A percentile compares a stretch with the other conserved stretches of the same genome.
Evolutionary conservation across 2,888 invertebrate genomes (phyloP).

Genomic region (Corbicula japonica): DNA sequence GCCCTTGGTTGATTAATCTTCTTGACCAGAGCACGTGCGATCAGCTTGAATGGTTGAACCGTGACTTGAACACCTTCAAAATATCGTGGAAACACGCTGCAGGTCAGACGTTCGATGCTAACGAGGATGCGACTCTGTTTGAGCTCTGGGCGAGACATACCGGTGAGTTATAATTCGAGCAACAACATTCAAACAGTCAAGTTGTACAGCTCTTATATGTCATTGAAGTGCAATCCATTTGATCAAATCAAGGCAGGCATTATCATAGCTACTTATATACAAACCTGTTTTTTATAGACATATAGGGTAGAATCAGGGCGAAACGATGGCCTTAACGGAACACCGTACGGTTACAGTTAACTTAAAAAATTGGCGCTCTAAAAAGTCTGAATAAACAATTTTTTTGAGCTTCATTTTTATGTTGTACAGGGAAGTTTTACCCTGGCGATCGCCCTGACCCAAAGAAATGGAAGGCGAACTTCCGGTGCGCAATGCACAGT

Average conservation of each 20-base stretch:
- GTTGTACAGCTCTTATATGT: too few relatives aligned
- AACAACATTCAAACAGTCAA: background rate
- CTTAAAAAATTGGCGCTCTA: too few relatives aligned
- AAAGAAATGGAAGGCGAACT: constrained; percentile 84
- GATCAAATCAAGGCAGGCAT: too few relatives aligned
- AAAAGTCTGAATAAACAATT: too few relatives aligned
- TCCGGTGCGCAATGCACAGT: constrained; percentile 85
- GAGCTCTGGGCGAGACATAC: constrained; percentile 83
- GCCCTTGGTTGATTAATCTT: constrained; percentile 81
- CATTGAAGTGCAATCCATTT: too few relatives aligned
- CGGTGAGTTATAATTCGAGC: constrained; percentile 64
- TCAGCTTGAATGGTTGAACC: constrained; percentile 79
- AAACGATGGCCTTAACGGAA: too few relatives aligned
- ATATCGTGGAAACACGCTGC: constrained; percentile 84
- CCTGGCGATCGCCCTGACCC: constrained; percentile 74
- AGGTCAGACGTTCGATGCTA: constrained; percentile 78
- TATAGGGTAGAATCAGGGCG: too few relatives aligned
- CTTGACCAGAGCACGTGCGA: constrained; percentile 70
- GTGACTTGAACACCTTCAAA: constrained; percentile 72
- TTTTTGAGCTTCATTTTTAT: too few relatives aligned
- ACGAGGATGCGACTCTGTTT: constrained; percentile 80
- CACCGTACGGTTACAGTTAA: too few relatives aligned
- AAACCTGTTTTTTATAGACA: too few relatives aligned
- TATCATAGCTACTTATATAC: too few relatives aligned
- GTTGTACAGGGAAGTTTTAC: constrained; percentile 74